Evolutionary conservation across 2,797 vertebrate species (phyloP).

Genomic region (Chelmon rostratus): DNA sequence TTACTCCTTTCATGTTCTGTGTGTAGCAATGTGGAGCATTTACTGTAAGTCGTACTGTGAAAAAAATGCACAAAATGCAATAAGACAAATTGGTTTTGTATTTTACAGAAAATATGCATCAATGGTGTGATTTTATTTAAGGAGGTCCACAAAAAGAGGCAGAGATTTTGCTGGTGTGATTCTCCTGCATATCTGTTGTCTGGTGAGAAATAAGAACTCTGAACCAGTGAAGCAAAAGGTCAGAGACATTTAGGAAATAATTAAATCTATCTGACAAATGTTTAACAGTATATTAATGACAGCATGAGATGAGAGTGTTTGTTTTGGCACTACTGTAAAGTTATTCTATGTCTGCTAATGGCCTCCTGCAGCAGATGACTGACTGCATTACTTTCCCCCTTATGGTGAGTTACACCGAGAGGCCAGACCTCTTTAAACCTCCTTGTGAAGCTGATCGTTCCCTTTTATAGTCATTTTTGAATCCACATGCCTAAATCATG

Average conservation of each 20-base stretch:
- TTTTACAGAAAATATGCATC: no score
- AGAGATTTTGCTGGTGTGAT: background rate
- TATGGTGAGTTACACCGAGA: constrained; percentile 18
- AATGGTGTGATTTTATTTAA: background rate
- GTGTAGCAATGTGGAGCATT: no score
- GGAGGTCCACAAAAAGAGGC: background rate
- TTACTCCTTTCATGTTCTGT: no score
- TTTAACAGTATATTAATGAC: background rate
- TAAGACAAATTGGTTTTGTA: no score
- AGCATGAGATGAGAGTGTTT: constrained; percentile 8
- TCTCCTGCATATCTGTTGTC: background rate
- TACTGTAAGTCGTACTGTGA: no score
- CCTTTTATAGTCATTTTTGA: constrained; percentile 70
- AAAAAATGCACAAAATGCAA: no score
- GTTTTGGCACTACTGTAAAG: constrained; percentile 14
- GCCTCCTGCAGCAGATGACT: constrained; percentile 24
- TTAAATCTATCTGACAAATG: background rate
- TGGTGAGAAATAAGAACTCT: background rate
- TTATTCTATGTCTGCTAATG: background rate
- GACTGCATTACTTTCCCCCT: constrained; percentile 26
- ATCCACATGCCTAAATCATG: constrained; percentile 18
- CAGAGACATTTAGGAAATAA: background rate
- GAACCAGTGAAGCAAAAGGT: background rate
- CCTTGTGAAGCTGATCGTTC: constrained; percentile 7
- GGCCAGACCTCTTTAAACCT: constrained; percentile 18